Evolutionary conservation across 2,113 vertebrate species (phyloP), one percentile per base, ranked within the genome.

Genomic region (Vulpes vulpes): DNA sequence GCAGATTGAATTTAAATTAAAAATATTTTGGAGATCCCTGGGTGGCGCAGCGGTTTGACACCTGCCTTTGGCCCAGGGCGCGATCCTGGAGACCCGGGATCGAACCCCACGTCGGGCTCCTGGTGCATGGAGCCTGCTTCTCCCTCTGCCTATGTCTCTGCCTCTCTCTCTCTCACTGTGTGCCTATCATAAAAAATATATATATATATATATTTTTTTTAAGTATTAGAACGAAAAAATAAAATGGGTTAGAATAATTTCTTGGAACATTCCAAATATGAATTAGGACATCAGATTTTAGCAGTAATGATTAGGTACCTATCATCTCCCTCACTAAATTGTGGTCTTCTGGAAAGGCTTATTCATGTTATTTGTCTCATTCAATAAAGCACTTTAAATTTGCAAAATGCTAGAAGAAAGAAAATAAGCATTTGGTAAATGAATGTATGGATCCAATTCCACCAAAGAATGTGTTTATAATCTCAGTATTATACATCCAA

Each of bases 401-500:
- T 57, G 43, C 53, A 60, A 91, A 97, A 62, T 96, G 90, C 32
- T 87, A 83, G 8, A 23, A 90, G 22, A 89, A 91, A 85, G n/a
- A 90, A 97, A 62, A 3, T 92, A 91, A 91, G 64, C 81, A 91
- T 93, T 90, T 97, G 91, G 12, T 16, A 83, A 95, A 85, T 93
- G 57, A 94, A 91, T 81, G 7, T 89, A 59, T 85, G 11, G 22
- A 57, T 95, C 30, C 9, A 89, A n/a, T 82, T 92, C 43, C 17
- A 76, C 30, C 20, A 84, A 67, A 93, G 14, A 95, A 84, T 69
- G 6, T 94, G 19, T 32, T 96, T 95, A 64, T 93, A 76, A 92
- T 92, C 94, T 97, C 53, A 78, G 5, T 86, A 57, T 67, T 95
- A 5, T 22, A 19, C 89, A 83, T 81, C 79, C 78, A 96, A 95